Percentiles rank a stretch among this genome's conserved stretches.
Conservation (phyloP, 2,888 invertebrate genomes). For the Eupeodes luniger region DNA sequence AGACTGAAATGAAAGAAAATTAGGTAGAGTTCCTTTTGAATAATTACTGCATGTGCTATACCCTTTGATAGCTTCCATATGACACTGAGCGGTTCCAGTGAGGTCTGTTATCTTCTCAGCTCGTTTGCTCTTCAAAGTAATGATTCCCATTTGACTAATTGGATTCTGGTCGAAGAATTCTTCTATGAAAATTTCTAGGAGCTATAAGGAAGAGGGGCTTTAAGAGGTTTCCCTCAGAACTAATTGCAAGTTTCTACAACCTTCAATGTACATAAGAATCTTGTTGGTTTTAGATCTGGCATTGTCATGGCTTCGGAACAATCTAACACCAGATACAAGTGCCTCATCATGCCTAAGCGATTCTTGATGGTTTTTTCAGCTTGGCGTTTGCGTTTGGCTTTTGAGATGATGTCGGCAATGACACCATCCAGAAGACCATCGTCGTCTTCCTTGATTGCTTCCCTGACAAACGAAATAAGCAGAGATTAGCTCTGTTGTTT, state of each 20-base stretch:
- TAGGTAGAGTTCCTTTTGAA: not conserved
- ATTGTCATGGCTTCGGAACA: constrained; percentile 97
- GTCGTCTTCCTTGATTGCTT: constrained; percentile 98
- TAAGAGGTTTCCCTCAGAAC: not conserved
- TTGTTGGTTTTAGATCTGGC: constrained; percentile 97
- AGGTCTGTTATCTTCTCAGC: constrained; percentile 96
- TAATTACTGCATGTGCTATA: constrained; percentile 76
- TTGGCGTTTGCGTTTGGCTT: constrained; percentile 92
- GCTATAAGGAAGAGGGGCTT: constrained; percentile 85
- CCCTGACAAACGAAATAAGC: constrained; percentile 86
- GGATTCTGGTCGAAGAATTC: constrained; percentile 99
- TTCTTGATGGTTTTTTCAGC: constrained; percentile 89
- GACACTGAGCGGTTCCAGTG: constrained; percentile 93
- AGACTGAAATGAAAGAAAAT: constrained; percentile 83
- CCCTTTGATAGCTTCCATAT: constrained; percentile 89
- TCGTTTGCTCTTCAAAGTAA: constrained; percentile 95
- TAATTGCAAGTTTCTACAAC: constrained; percentile 84
- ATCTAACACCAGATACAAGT: constrained; percentile 95
- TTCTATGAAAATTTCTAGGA: constrained; percentile 96
- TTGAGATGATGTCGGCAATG: constrained; percentile 95
- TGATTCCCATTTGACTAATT: constrained; percentile 97
- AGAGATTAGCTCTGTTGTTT: not conserved
- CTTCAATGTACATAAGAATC: constrained; percentile 94
- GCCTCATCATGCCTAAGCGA: constrained; percentile 99
- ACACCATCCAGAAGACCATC: constrained; percentile 95